Evolutionary conservation across 2,888 invertebrate genomes (phyloP), one percentile per base, ranked within the genome.

Genomic region (Salticus scenicus): DNA sequence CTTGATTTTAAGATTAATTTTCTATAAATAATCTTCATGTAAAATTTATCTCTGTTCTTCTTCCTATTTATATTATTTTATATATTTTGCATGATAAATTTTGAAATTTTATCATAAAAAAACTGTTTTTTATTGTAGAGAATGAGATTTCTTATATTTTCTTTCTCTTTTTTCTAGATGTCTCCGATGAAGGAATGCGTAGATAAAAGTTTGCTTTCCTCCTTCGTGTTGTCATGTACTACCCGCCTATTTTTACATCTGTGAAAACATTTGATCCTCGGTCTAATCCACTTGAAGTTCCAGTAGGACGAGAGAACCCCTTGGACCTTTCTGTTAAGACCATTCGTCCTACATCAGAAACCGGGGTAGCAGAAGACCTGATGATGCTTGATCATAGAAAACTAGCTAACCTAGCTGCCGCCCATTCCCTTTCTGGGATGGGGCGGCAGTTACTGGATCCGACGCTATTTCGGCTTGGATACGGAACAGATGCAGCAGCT

Each of bases 241-340:
- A 83, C 70, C 83, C 87, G 24, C 80, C 76, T 47, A 51, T 87
- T 5, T 87, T 83, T 69, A 57, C 83, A 28, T 64, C 87, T 57
- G 74, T 78, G 28, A 78, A 75, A 66, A 70, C 78, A 37, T 87
- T 70, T 51, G 82, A 82, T 72, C 74, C 82, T 12, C 73, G 78
- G 69, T 27, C 70, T 33, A 74, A 74, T 27, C 51, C 75, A n/a
- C 63, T 82, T 33, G 87, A 75, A 37, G 87, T 41, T 42, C 84
- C 71, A 37, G 64, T 73, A 30, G 69, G 42, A 33, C 63, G 87
- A 90, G 93, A 94, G 47, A 96, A 96, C 12, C 97, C 96, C 0
- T 92, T 97, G 85, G 97, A 97, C 92, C 92, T 97, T 75, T 97
- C 97, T 0, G 96, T 97, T 67, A 96, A 97, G 91, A 97, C 96